These are phyloP conservation scores for Linnaemya tessellans DNA, from an alignment of 2,888 invertebrate species.

Conservation along the genomic window DNA sequence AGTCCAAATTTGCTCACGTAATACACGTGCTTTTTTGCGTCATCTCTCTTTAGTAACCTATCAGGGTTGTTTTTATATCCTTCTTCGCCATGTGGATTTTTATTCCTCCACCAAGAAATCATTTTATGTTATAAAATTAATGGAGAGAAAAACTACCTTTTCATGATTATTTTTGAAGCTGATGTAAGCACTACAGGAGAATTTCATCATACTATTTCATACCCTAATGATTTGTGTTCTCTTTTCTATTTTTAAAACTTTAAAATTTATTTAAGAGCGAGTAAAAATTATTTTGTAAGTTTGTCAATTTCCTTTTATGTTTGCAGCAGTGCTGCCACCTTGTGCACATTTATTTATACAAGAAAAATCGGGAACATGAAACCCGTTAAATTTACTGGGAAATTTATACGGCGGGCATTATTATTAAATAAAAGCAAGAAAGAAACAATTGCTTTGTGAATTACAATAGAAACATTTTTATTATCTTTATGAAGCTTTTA, in stretches of 20 bases:
- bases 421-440: neutral
- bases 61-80: neutral
- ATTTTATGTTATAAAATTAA: constrained; percentile 9
- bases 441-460: neutral
- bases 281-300: neutral
- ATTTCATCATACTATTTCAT: constrained; percentile 54
- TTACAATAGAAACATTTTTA: too few relatives aligned
- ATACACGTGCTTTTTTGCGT: constrained; percentile 44
- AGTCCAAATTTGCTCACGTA: neutral
- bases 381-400: neutral
- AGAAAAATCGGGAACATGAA: neutral
- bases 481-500: too few relatives aligned
- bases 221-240: neutral
- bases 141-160: neutral
- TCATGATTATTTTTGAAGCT: neutral
- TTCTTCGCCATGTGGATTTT: neutral
- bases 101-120: constrained; percentile 25
- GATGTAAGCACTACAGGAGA: constrained; percentile 53
- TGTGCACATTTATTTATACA: neutral
- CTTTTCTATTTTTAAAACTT: neutral
- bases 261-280: neutral
- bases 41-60: constrained; percentile 18
- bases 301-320: constrained; percentile 7
- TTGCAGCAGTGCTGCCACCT: neutral
- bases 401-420: neutral